Evolutionary conservation across 2,888 invertebrate species (phyloP).

Genomic region (Machimus atricapillus): DNA sequence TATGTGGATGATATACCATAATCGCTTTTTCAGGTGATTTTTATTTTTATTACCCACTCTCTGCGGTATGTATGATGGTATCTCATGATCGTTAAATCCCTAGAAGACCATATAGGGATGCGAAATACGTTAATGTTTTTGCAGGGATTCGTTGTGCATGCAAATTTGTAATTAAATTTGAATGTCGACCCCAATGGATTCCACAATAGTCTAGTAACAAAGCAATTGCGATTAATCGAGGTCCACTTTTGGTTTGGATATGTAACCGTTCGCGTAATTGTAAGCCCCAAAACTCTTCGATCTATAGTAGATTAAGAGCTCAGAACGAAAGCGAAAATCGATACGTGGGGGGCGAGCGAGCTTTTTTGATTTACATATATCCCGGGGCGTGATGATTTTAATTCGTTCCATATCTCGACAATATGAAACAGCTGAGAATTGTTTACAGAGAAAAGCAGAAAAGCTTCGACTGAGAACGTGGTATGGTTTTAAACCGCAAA

Average conservation of each 20-base stretch:
- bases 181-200: background rate
- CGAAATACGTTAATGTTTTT: background rate
- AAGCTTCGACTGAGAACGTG: background rate
- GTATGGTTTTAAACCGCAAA: background rate
- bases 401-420: background rate
- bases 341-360: background rate
- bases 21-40: background rate
- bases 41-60: background rate
- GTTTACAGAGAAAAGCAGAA: background rate
- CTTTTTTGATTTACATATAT: background rate
- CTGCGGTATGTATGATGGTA: background rate
- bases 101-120: background rate
- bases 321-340: background rate
- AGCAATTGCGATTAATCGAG: background rate
- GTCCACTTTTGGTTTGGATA: background rate
- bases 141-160: background rate
- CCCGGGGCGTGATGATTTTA: background rate
- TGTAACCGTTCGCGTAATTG: background rate
- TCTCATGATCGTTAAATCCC: background rate
- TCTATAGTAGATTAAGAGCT: background rate
- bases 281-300: background rate
- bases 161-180: background rate
- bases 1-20: background rate
- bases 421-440: background rate
- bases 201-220: background rate